Evolutionary conservation across 2,888 invertebrate genomes (phyloP), one percentile per base, ranked within the genome.

Genomic region (Erannis defoliaria): DNA sequence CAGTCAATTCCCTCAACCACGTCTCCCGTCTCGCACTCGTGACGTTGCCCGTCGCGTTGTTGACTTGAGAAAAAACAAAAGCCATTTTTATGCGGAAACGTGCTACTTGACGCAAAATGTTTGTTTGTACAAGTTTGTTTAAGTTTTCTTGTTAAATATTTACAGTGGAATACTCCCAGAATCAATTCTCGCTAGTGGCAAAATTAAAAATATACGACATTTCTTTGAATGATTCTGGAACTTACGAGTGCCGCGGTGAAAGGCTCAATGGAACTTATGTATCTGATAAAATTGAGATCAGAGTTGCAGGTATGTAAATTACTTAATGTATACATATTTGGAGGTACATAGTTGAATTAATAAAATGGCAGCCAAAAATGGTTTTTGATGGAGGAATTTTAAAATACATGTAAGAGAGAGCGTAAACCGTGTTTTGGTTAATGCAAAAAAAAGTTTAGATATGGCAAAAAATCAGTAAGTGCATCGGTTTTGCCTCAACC

Each of bases 221-320:
- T 49, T 67, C 79, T 16, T 35, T 81, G 49, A 65, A 72, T 6
- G 76, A 90, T 51, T 75, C 76, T 46, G 89, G 89, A 1, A 66
- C 66, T 3, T 92, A 90, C 55, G 80, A 62, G 12, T 93, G 92
- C 66, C 62, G 73, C 1, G 91, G 80, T 8, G 37, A 45, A 1
- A 75, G 61, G 58, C 60, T 62, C 1, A 72, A 82, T 45, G 74
- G 70, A 6, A 60, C 51, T 1, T 55, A 63, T 48, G 71, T 71
- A 54, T 69, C 55, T 16, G 66, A 84, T 62, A 59, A 64, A 8
- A 75, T 86, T 9, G 48, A 43, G 3, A 77, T 91, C 19, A 73
- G 75, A 2, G 84, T 92, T 16, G 79, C 74, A 74, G 80, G 91
- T 90, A 81, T 49, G 59, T 62, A 46, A 12, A 43, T 54, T n/a